Conservation (phyloP, 2,113 vertebrate species). For the Melospiza melodia region DNA sequence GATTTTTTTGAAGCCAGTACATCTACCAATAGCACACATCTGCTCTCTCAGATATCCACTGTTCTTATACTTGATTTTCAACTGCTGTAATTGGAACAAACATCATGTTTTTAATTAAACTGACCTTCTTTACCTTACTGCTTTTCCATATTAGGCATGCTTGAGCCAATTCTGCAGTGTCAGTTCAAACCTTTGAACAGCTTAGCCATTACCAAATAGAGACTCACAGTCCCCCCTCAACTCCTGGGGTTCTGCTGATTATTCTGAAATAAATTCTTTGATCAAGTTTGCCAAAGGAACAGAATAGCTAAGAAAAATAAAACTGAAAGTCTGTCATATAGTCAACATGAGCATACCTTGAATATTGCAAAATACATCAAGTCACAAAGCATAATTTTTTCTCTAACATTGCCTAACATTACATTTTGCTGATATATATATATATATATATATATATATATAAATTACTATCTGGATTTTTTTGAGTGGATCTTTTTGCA, state of each 20-base stretch:
- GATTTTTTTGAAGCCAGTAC: not conserved
- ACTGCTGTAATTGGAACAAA: not conserved
- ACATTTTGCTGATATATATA: not conserved
- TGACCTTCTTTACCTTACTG: not conserved
- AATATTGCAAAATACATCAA: not conserved
- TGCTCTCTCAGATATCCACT: not conserved
- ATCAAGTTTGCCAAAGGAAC: not conserved
- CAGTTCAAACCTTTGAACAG: not conserved
- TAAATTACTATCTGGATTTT: not conserved
- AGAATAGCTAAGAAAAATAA: slow-evolving; percentile 15
- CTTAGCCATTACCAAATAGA: not conserved
- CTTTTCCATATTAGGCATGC: not conserved
- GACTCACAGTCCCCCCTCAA: not conserved
- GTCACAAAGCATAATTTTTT: not conserved
- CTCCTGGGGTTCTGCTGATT: not conserved
- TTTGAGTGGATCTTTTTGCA: not conserved
- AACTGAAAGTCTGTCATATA: not conserved
- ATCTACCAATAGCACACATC: not conserved
- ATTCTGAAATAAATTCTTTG: slow-evolving; percentile 10
- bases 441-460: not conserved
- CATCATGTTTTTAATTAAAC: not conserved
- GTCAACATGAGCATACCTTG: not conserved
- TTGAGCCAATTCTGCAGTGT: not conserved
- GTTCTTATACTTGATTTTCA: not conserved
- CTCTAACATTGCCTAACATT: not conserved